Base-by-base conservation (phyloP, 2,797 vertebrate genomes). In the Protonibea diacanthus region DNA sequence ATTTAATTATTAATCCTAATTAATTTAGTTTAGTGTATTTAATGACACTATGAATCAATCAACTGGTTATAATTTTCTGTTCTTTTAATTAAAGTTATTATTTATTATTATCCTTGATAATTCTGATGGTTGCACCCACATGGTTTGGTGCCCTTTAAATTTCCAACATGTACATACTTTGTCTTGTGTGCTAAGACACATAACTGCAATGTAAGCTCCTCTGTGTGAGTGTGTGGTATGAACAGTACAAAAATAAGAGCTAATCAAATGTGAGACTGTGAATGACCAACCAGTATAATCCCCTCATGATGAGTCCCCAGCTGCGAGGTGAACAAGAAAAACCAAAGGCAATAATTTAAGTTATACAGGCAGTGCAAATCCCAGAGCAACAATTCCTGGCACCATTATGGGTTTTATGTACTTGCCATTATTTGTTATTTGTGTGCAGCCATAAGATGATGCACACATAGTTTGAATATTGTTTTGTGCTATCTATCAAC, bases 221-320 rank as follows among this genome's bases (percentile, higher is more conserved):
- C 6, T 12, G 49, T 45, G 23, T 14, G 18, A 29, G 47, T 18
- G 11, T 15, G 40, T 7, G 27, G 57, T 55, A 27, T 47, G 42
- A 69, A 53, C 20, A 44, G 5, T 40, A 49, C 13, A 49, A 60
- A 21, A 61, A 29, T 12, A 55, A 33, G 38, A 52, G 62, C 18
- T 48, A 67, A 71, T 38, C 33, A 38, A 15, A 66, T 6, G 47
- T 40, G 76, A 21, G 25, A 27, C 29, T 57, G 44, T 27, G 14
- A 6, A 51, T 56, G 49, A 48, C 27, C 62, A 8, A 29, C 42
- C 29, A 17, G n/a, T n/a, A 65, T 38, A 33, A 59, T 71, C 40
- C 47, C 27, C 4, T 27, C 8, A 45, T 27, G 67, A 60, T 9
- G 29, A 76, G 67, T 12, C 42, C 33, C 21, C 59, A 8, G 33